Evolutionary conservation across 1,140 invertebrate species (phyloP).

Genomic region (Patella vulgata): DNA sequence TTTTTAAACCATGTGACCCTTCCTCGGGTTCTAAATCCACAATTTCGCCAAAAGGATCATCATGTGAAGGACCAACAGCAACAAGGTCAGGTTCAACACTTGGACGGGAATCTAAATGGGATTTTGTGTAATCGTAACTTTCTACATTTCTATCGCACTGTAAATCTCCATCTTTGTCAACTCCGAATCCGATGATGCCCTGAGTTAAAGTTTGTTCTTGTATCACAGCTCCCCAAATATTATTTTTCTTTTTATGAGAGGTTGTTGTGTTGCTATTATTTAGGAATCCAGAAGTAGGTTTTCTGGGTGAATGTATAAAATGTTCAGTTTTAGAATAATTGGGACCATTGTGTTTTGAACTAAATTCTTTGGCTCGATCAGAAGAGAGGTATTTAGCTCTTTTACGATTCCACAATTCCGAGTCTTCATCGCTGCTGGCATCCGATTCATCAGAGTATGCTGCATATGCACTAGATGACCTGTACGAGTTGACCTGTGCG

Average conservation of each 20-base stretch:
- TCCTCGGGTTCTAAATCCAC: slow-evolving; percentile 28
- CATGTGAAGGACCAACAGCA: slow-evolving; percentile 3
- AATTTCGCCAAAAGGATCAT: slow-evolving; percentile 36
- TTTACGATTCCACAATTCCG: no score
- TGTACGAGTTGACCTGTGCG: no score
- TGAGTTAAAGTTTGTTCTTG: slow-evolving; percentile 47
- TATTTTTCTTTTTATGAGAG: slow-evolving; percentile 34
- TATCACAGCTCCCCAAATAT: slow-evolving; percentile 50
- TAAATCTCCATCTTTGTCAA: slow-evolving; percentile 27
- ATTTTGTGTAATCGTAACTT: slow-evolving; percentile 47
- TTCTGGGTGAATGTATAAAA: no score
- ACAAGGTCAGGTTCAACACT: slow-evolving; percentile 18
- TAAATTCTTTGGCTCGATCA: no score
- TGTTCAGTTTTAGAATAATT: no score
- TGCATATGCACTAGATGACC: no score
- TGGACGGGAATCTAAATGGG: slow-evolving; percentile 34
- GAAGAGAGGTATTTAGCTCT: no score
- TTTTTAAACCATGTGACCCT: slow-evolving; percentile 13
- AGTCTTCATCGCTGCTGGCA: no score
- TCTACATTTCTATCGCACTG: slow-evolving; percentile 41
- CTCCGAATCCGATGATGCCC: slow-evolving; percentile 36
- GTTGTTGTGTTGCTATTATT: no score
- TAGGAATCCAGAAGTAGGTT: no score
- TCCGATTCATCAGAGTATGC: no score
- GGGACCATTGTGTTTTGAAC: no score